A percentile compares a stretch with the other conserved stretches of the same genome.
phyloP scores from a whole-genome alignment of 1,140 invertebrate genomes.

The Drosophila kohkoa region DNA sequence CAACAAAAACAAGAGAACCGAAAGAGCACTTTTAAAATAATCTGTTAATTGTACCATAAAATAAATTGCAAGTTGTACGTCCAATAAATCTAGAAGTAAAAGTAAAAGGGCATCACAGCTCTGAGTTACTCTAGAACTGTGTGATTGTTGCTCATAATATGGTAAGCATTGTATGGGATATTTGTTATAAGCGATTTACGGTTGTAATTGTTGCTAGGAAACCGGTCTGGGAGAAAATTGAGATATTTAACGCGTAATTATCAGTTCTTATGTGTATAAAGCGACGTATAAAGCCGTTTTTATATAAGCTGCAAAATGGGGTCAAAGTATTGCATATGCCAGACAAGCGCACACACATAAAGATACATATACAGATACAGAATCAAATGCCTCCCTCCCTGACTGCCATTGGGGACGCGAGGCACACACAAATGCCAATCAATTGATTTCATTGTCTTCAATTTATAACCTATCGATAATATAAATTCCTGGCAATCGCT shows the following conservation, averaged over 20 bases:
- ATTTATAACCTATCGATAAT: constrained; percentile 82
- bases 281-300: constrained; percentile 41
- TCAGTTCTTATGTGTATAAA: constrained; percentile 40
- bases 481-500: constrained; percentile 68
- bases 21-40: constrained; percentile 7
- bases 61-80: constrained; percentile 39
- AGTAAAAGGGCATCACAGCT: background rate
- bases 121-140: constrained; percentile 4
- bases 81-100: constrained; percentile 38
- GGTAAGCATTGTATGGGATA: background rate
- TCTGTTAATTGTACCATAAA: constrained; percentile 44
- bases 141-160: constrained; percentile 1
- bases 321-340: constrained; percentile 75
- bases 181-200: constrained; percentile 12
- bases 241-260: constrained; percentile 76
- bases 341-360: constrained; percentile 41
- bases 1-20: background rate
- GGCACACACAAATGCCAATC: constrained; percentile 71
- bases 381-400: constrained; percentile 34
- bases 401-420: background rate
- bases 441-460: constrained; percentile 83
- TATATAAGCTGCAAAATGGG: constrained; percentile 62
- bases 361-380: constrained; percentile 29
- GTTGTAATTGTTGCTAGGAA: constrained; percentile 35
- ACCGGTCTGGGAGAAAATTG: constrained; percentile 73